Evolutionary conservation across 2,888 invertebrate species (phyloP), one percentile per base, ranked within the genome.

Genomic region (Chloromyia formosa): DNA sequence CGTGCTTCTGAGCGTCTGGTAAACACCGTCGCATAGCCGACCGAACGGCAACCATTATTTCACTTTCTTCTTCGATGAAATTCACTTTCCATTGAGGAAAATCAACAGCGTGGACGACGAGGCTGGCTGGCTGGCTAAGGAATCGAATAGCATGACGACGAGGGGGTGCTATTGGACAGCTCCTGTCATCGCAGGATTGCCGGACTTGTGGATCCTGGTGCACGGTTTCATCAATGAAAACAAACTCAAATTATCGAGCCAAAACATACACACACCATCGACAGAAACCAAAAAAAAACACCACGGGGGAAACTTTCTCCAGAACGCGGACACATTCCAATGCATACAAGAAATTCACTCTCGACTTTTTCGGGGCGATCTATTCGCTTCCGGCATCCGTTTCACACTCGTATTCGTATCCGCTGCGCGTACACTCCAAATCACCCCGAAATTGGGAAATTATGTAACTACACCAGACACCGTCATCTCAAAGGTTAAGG

Each of bases 31-130:
- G 12, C 10, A 56, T 56, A 56, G 71, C n/a, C 56, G 40, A 18
- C 58, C 14, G 12, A 71, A 71, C 58, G 23, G 71, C 27, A 2
- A 35, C 27, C 2, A 35, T 35, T 7, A 35, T 71, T 71, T 71
- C 71, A 71, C 71, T 71, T 71, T 71, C 71, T 71, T 71, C 40
- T 56, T 58, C 71, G 71, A 71, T 71, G 35, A 71, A 71, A 71
- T 71, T 71, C 71, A 71, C 71, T 71, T 71, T 71, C 71, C 71
- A 71, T 53, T 27, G 23, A 54, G 54, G 20, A 49, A 69, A 42
- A 71, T 71, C 58, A 56, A 71, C 71, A 58, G n/a, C 16, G 18
- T 56, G 35, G 4, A 40, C 58, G 22, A 22, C 53, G 53, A 14
- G 45, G 53, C 64, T 64, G 66, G 69, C 12, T 18, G 64, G 45